Base-by-base conservation (phyloP, 2,888 invertebrate species). In the Meteorus colon region DNA sequence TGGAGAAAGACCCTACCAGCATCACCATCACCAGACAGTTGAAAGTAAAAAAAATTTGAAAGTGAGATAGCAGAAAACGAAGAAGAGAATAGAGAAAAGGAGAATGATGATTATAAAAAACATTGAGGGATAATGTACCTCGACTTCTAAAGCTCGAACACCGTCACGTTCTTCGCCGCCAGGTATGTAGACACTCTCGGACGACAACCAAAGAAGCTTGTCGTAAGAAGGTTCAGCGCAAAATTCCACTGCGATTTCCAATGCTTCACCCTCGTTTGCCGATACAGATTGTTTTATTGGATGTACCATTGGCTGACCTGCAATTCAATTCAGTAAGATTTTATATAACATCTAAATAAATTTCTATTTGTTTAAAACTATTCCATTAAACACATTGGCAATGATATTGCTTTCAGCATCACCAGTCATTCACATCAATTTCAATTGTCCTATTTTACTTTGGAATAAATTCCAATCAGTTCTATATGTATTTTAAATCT, bases 221-320 rank as follows among this genome's bases (percentile, higher is more conserved):
- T 91, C 92, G 82, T 93, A 92, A 59, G 92, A 91, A 3, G 96
- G 96, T 90, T 95, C 94, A 82, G 95, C 95, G 90, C 95, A 95
- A 87, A 94, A 94, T 87, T 95, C 94, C 81, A 94, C 94, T 59
- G 93, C 92, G 60, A 95, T 90, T 80, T 93, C 93, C 78, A 94
- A 89, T 0, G 93, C 92, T 78, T 94, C 93, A 45, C 95, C 95
- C 75, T 93, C 92, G 83, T 94, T 92, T 24, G 94, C 94, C 34
- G 93, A 93, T 80, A 94, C 91, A 67, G 93, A 94, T 85, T 93
- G 92, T 87, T 92, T 93, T 77, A 91, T 90, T 3, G 94, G 93
- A 80, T 92, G 91, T 51, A 94, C 93, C 83, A 93, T 92, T 77
- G 95, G 95, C 74, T 92, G 91, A 79, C 95, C 95, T 95, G 89